phyloP scores from a whole-genome alignment of 2,797 vertebrate species.

The Amazona ochrocephala region DNA sequence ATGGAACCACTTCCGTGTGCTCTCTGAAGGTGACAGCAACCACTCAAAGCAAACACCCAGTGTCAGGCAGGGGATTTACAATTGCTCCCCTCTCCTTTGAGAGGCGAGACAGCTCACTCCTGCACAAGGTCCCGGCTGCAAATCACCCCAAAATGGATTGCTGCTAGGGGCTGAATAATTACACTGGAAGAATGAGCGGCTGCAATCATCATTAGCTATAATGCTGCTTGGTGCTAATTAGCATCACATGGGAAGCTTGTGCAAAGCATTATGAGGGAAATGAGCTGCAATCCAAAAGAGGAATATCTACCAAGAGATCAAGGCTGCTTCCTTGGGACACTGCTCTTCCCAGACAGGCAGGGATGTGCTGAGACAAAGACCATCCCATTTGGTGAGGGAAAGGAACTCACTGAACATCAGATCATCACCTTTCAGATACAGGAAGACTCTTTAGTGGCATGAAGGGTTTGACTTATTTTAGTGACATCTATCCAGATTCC shows the following conservation, averaged over 20 bases:
- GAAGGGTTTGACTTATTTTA: background rate
- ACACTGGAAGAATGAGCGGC: background rate
- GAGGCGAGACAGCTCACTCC: background rate
- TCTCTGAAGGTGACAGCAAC: background rate
- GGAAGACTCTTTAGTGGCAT: background rate
- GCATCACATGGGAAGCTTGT: background rate
- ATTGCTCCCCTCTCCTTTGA: background rate
- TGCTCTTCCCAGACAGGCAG: background rate
- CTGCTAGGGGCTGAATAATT: background rate
- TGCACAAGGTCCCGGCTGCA: background rate
- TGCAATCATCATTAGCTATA: background rate
- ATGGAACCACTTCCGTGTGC: background rate
- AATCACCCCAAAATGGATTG: background rate
- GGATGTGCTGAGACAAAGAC: background rate
- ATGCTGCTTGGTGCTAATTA: background rate
- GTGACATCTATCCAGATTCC: background rate
- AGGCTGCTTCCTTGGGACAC: background rate
- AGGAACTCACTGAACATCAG: background rate
- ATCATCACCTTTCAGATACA: fast-evolving
- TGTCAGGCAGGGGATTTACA: background rate
- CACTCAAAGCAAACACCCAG: background rate
- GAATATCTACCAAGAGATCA: background rate
- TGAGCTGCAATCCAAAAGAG: background rate
- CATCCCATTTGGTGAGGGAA: background rate
- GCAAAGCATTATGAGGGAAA: background rate